A percentile compares a stretch with the other conserved stretches of the same genome.
Evolutionary conservation across 2,113 vertebrate genomes (phyloP).

Genomic region (Apodemus sylvaticus): DNA sequence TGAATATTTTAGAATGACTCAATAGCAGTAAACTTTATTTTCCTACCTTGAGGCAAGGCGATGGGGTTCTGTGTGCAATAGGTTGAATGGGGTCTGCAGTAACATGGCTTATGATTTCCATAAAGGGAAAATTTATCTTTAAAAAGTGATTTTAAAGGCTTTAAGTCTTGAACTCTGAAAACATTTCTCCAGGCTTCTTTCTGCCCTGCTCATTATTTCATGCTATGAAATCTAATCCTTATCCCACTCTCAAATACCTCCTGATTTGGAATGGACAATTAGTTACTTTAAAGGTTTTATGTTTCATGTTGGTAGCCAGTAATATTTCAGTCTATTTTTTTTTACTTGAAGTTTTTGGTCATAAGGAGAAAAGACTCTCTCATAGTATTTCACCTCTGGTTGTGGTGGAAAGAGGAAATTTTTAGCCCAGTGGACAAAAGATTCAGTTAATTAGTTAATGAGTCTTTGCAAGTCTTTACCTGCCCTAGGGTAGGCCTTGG

Average conservation of each 20-base stretch:
- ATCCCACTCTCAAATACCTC: slow-evolving; percentile 19
- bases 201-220: slow-evolving; percentile 45
- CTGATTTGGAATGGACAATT: slow-evolving; percentile 12
- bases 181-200: slow-evolving; percentile 3
- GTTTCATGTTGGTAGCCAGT: not conserved
- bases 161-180: slow-evolving; percentile 58
- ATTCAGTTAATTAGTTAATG: not conserved
- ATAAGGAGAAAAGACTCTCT: not conserved
- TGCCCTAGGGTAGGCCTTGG: too few species aligned
- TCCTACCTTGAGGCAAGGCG: slow-evolving; percentile 56
- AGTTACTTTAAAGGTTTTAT: not conserved
- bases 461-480: not conserved
- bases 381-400: not conserved
- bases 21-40: slow-evolving; percentile 65
- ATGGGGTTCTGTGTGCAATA: slow-evolving; percentile 33
- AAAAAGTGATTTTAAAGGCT: slow-evolving; percentile 28
- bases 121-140: slow-evolving; percentile 71
- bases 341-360: not conserved
- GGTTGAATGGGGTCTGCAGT: slow-evolving; percentile 61
- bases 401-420: not conserved
- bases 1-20: slow-evolving; percentile 71
- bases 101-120: slow-evolving; percentile 49
- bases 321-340: not conserved
- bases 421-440: not conserved
- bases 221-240: not conserved